Evolutionary conservation across 2,797 vertebrate species (phyloP).

Genomic region (Acanthornis magna): DNA sequence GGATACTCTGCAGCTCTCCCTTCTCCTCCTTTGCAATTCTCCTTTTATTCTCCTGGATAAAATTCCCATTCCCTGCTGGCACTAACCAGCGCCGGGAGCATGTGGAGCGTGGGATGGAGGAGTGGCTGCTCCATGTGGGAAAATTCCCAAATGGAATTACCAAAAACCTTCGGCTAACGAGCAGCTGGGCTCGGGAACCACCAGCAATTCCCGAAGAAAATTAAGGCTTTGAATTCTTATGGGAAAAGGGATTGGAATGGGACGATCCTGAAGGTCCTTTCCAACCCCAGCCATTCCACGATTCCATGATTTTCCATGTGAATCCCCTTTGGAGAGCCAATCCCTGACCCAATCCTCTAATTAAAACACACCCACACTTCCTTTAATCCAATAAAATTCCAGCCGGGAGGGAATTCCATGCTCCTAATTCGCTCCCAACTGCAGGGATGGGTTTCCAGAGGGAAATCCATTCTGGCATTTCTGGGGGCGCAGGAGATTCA

Average conservation of each 20-base stretch:
- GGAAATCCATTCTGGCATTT: neutral
- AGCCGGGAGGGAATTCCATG: neutral
- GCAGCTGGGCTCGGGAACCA: neutral
- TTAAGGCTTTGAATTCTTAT: neutral
- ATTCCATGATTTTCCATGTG: neutral
- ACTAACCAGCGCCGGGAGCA: accelerated
- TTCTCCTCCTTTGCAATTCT: neutral
- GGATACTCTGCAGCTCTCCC: neutral
- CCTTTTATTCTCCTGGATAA: neutral
- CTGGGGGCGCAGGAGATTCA: neutral
- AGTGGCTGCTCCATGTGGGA: neutral
- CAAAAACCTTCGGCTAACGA: accelerated
- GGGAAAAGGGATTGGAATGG: too few relatives aligned
- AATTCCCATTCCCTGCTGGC: neutral
- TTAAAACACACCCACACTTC: neutral
- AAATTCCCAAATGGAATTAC: neutral
- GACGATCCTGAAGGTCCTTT: neutral
- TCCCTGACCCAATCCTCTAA: neutral
- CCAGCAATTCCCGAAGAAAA: neutral
- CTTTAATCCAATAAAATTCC: neutral
- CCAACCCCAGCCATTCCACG: neutral
- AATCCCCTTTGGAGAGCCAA: neutral
- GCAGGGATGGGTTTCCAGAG: neutral
- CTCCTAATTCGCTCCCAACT: constrained; percentile 3
- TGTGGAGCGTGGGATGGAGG: accelerated